Base-by-base conservation (phyloP, 2,797 vertebrate species). In the Takifugu rubripes region DNA sequence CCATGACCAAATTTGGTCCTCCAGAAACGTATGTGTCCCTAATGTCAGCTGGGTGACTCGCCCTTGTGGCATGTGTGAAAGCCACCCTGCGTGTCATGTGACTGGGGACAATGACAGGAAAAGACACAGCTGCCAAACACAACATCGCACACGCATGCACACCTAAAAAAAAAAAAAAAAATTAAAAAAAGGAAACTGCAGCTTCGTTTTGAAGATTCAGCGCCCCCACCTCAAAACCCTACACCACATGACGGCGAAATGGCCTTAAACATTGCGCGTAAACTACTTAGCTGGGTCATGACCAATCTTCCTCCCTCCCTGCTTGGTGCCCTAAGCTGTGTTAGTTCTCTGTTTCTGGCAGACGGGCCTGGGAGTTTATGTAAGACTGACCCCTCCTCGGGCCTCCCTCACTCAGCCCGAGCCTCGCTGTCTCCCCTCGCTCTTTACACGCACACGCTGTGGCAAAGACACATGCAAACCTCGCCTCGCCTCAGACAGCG, bases 331-430 rank as follows among this genome's bases (percentile, higher is more conserved):
- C 77, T 78, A 71, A 84, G 78, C 78, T 70, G 75, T 83, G 82
- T 84, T 85, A 79, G 80, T 77, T 78, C 80, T 75, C 80, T 72
- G 74, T 84, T 84, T 66, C 80, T 84, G 80, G 82, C 83, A 85
- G 78, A 73, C 66, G 61, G 82, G 83, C 36, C 83, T 72, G 60
- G 69, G 74, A 77, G 84, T 90, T 90, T 90, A 90, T 88, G 85
- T 86, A 91, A 91, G 84, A 77, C 75, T 88, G 87, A 88, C 84
- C 85, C 83, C 72, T 82, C 77, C 80, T 77, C 60, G 72, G 84
- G 86, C 86, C 87, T 87, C 87, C 70, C 79, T 81, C 29, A 71
- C 84, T 71, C 60, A 72, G 79, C 79, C 78, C 75, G 80, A 87
- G 86, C 80, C 83, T 81, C 68, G 52, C 79, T 76, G 72, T 87